phyloP scores from a whole-genome alignment of 2,797 vertebrate genomes.

The Chaetophractus vellerosus region DNA sequence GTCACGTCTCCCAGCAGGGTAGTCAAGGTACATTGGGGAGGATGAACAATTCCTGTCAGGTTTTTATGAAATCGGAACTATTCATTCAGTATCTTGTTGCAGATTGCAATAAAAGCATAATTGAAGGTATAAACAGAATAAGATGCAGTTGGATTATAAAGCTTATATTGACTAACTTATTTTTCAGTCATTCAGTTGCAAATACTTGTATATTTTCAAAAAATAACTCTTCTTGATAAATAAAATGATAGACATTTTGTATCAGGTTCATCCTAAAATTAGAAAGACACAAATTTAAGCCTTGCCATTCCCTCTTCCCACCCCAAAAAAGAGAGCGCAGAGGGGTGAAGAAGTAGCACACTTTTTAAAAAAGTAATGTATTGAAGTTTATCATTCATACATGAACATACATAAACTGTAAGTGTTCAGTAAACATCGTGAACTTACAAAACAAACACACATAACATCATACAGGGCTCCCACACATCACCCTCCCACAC shows the following conservation, averaged over 20 bases:
- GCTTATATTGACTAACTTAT: constrained; percentile 10
- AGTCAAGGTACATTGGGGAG: background rate
- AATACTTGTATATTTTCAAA: constrained; percentile 31
- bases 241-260: background rate
- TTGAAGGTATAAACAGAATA: constrained; percentile 35
- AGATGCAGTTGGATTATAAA: background rate
- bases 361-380: too few relatives aligned
- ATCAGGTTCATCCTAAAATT: background rate
- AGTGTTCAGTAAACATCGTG: too few relatives aligned
- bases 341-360: background rate
- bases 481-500: too few relatives aligned
- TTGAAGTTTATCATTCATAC: too few relatives aligned
- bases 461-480: too few relatives aligned
- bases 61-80: constrained; percentile 53
- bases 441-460: too few relatives aligned
- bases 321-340: background rate
- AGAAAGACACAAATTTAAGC: background rate
- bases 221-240: constrained; percentile 45
- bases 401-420: too few relatives aligned
- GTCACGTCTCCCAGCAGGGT: background rate
- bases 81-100: constrained; percentile 32
- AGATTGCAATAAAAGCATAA: constrained; percentile 26
- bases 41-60: constrained; percentile 40
- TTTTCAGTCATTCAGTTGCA: constrained; percentile 27
- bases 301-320: background rate